Conservation (phyloP, 2,888 invertebrate genomes). For the Heteromurus nitidus region DNA sequence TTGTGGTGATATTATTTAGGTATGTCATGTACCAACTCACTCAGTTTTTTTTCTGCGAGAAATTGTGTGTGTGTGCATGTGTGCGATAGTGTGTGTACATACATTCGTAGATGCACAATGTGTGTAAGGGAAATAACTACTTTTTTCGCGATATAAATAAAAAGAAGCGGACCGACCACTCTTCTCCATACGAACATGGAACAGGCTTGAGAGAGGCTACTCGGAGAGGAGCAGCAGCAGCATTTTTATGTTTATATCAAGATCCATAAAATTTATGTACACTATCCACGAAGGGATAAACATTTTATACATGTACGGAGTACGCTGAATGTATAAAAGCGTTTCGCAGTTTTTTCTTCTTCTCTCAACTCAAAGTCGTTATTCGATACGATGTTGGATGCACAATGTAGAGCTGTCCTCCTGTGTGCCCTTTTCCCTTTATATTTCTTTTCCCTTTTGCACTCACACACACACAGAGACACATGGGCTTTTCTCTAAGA, state of each 20-base stretch:
- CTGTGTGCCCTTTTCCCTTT: background rate
- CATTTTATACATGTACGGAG: background rate
- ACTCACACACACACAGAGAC: too few relatives aligned
- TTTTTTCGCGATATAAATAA: slow-evolving; percentile 1
- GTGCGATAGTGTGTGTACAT: slow-evolving; percentile 15
- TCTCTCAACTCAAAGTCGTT: background rate
- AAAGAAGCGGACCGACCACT: background rate
- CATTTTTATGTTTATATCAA: slow-evolving; percentile 32
- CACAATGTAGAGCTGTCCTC: background rate
- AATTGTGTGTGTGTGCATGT: slow-evolving; percentile 7
- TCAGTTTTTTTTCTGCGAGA: too few relatives aligned
- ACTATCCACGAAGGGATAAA: background rate
- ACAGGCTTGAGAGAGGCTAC: slow-evolving; percentile 9
- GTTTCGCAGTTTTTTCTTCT: slow-evolving; percentile 7
- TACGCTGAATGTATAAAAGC: background rate
- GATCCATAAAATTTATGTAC: slow-evolving; percentile 53
- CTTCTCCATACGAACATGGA: background rate
- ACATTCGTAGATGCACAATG: too few relatives aligned
- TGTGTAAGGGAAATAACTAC: too few relatives aligned
- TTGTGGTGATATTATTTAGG: too few relatives aligned
- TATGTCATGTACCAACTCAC: too few relatives aligned
- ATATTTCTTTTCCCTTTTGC: background rate
- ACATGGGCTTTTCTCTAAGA: too few relatives aligned
- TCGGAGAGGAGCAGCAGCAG: slow-evolving; percentile 25
- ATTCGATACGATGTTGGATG: background rate